Conservation (phyloP, 2,888 invertebrate species). For the Apeira syringaria region DNA sequence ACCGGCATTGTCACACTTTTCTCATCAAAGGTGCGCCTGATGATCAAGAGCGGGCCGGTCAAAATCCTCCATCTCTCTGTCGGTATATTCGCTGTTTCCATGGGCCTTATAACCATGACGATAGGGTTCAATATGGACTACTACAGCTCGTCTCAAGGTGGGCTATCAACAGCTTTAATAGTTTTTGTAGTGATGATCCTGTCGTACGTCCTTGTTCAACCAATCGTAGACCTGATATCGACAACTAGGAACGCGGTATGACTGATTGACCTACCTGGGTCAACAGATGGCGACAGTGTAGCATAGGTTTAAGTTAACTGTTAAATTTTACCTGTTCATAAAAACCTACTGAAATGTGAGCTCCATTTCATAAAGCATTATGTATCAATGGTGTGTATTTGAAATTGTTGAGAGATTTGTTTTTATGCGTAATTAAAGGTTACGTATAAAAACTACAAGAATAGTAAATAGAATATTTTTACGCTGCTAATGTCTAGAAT, state of each 20-base stretch:
- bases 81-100: conserved; percentile 71
- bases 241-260: conserved; percentile 61
- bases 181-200: conserved; percentile 58
- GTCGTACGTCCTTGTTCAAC: conserved; percentile 62
- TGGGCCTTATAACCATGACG: conserved; percentile 75
- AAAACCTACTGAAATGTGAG: not conserved
- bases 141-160: conserved; percentile 51
- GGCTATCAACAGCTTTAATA: conserved; percentile 61
- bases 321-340: not conserved
- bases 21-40: conserved; percentile 73
- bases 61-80: conserved; percentile 80
- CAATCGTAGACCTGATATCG: conserved; percentile 60
- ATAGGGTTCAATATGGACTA: conserved; percentile 72
- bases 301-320: conserved; percentile 39
- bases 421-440: conserved; percentile 60
- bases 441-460: conserved; percentile 63
- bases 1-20: conserved; percentile 78
- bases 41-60: conserved; percentile 70
- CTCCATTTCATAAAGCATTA: not conserved
- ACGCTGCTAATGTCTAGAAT: too few relatives aligned
- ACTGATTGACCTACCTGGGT: conserved; percentile 52
- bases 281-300: conserved; percentile 56
- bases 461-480: too few relatives aligned
- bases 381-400: not conserved
- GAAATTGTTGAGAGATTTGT: conserved; percentile 27